Percentiles rank a stretch among this genome's conserved stretches.
These are phyloP conservation scores for Drosophila rufa DNA, from an alignment of 1,140 invertebrate genomes.

Conservation along the genomic window DNA sequence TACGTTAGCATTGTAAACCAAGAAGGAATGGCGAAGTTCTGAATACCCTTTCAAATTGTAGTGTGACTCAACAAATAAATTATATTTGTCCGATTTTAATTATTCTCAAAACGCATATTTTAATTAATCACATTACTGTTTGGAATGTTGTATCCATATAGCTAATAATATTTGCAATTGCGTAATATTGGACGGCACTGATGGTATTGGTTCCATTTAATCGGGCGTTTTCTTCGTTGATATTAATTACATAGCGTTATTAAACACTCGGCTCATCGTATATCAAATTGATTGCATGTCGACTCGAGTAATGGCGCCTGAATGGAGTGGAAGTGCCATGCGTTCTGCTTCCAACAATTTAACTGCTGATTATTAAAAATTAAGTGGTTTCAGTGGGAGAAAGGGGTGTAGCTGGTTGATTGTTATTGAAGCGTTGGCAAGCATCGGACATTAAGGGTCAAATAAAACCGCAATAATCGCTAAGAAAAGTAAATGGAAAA, in stretches of 20 bases:
- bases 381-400: constrained; percentile 44
- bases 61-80: too few species aligned
- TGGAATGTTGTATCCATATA: too few species aligned
- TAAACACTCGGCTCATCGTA: constrained; percentile 33
- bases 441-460: constrained; percentile 35
- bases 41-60: too few species aligned
- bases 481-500: constrained; percentile 13
- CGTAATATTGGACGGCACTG: too few species aligned
- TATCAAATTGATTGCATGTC: constrained; percentile 63
- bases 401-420: constrained; percentile 20
- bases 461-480: constrained; percentile 45
- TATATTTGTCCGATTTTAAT: too few species aligned
- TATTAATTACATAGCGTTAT: constrained; percentile 26
- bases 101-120: too few species aligned
- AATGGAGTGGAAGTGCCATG: constrained; percentile 49
- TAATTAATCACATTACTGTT: too few species aligned
- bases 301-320: constrained; percentile 53
- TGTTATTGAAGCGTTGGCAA: constrained; percentile 46
- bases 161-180: too few species aligned
- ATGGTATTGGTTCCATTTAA: background rate
- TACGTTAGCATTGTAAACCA: too few species aligned
- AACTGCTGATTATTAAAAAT: constrained; percentile 77
- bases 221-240: background rate
- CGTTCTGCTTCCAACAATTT: constrained; percentile 36
- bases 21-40: too few species aligned